Evolutionary conservation across 1,140 invertebrate species (phyloP).

Genomic region (Achroia grisella): DNA sequence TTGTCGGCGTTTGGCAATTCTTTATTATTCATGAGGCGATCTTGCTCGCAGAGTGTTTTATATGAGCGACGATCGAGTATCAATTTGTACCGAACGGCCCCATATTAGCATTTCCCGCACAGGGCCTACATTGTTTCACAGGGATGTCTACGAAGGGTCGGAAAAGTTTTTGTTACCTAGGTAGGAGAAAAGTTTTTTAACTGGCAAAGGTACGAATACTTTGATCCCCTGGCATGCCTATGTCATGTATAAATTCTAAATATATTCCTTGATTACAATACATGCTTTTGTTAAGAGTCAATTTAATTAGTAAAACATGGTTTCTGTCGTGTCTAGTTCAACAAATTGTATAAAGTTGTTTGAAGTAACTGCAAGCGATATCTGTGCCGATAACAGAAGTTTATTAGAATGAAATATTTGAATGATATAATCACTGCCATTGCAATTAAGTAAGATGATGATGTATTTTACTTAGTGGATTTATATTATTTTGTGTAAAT

Average conservation of each 20-base stretch:
- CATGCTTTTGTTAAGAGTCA: too few relatives aligned
- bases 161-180: neutral
- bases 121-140: constrained; percentile 55
- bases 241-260: neutral
- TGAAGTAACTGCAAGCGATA: too few relatives aligned
- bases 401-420: too few relatives aligned
- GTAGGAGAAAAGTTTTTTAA: constrained; percentile 16
- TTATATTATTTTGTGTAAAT: too few relatives aligned
- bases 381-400: too few relatives aligned
- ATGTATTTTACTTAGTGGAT: too few relatives aligned
- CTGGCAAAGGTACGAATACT: neutral
- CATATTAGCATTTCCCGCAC: constrained; percentile 56
- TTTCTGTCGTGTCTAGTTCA: too few relatives aligned
- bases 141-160: constrained; percentile 1
- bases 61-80: constrained; percentile 72
- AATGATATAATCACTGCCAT: too few relatives aligned
- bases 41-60: constrained; percentile 66
- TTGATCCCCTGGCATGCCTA: too few relatives aligned
- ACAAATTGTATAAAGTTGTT: too few relatives aligned
- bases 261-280: neutral
- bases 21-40: constrained; percentile 72
- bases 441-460: too few relatives aligned
- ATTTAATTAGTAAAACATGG: too few relatives aligned
- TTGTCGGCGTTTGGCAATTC: constrained; percentile 50
- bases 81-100: constrained; percentile 64